Base-by-base conservation (phyloP, 2,797 vertebrate genomes). In the Argya squamiceps region DNA sequence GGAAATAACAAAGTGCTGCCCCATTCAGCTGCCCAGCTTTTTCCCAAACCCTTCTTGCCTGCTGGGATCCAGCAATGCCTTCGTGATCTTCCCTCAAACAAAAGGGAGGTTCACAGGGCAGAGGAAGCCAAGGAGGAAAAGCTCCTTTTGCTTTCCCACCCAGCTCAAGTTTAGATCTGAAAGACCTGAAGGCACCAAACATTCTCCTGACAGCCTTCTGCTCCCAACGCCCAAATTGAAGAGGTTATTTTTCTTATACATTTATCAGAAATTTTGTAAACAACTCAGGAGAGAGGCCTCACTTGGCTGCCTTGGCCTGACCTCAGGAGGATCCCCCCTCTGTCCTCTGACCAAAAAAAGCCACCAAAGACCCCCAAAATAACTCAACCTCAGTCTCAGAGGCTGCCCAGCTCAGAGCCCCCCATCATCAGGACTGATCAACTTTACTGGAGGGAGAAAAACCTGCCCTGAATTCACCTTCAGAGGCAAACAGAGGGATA, bases 1-100 rank as follows among this genome's bases (percentile, higher is more conserved):
- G 93, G 95, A 97, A 96, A 93, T 91, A 96, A 94, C 93, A 86
- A 94, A 95, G 93, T 53, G 63, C 92, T 89, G 80, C 88, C 78
- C 93, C 81, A 64, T 88, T 95, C 86, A 67, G 77, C 83, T 95
- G 92, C 52, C 73, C 58, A 0, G 46, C 39, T 64, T 55, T 59
- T 70, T 50, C 6, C 75, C 59, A 84, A 88, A 81, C 36, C 90
- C 39, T 50, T 75, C 85, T 88, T 88, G 85, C 77, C 79, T 93
- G 92, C 74, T 92, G 78, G 39, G 88, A 93, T 78, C 92, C 1
- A 10, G 60, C 81, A 84, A 34, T 11, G 86, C 64, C 71, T 91
- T 58, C 11, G 1, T 58, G 71, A 60, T 89, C 77, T 55, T 64
- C 34, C 62, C 65, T 85, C 60, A 89, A 55, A 93, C 82, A 95